Percentiles rank a stretch among this genome's conserved stretches.
Evolutionary conservation across 2,113 vertebrate species (phyloP).

Genomic region (Acrocephalus kingi): DNA sequence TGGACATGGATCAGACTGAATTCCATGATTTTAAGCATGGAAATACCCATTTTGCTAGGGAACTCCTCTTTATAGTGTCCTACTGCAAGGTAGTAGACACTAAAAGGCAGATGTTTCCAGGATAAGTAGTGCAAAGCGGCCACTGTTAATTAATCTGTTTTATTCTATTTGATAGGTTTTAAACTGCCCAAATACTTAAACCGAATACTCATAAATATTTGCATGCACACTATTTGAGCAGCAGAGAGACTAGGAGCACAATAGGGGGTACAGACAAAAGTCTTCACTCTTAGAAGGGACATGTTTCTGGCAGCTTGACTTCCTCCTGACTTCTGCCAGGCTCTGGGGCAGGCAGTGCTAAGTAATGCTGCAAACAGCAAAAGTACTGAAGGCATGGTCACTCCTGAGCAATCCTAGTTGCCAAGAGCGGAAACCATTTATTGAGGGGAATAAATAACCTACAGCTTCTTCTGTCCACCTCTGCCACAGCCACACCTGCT

Average conservation of each 20-base stretch:
- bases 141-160: neutral
- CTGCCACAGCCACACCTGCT: neutral
- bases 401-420: neutral
- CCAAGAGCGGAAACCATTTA: neutral
- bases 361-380: neutral
- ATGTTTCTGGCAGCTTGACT: neutral
- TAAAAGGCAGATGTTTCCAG: neutral
- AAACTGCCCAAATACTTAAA: neutral
- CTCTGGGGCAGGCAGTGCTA: neutral
- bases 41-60: neutral
- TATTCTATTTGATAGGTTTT: neutral
- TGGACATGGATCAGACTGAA: neutral
- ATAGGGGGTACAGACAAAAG: neutral
- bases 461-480: neutral
- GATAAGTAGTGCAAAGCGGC: neutral
- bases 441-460: neutral
- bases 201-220: neutral
- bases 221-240: neutral
- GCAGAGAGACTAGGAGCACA: neutral
- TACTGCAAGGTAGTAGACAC: neutral
- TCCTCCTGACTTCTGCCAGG: neutral
- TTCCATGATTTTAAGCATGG: neutral
- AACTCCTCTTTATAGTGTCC: neutral
- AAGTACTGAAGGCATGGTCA: neutral
- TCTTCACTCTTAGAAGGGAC: neutral